Conservation (phyloP, 2,888 invertebrate genomes). For the Aleiodes leptofemur region DNA sequence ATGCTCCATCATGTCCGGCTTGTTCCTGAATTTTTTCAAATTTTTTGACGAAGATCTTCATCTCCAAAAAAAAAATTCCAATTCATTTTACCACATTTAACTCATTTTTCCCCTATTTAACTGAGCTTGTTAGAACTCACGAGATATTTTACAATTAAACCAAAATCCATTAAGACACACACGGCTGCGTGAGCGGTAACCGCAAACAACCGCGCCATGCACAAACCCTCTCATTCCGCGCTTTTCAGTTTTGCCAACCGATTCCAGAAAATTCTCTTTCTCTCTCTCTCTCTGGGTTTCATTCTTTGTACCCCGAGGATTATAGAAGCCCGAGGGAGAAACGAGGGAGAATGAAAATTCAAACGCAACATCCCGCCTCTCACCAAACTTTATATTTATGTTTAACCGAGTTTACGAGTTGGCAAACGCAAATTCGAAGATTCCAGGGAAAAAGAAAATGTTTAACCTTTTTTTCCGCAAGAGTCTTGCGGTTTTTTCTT, state of each 20-base stretch:
- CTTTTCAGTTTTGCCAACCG: slow-evolving; percentile 29
- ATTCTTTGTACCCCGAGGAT: slow-evolving; percentile 20
- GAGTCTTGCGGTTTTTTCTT: slow-evolving; percentile 11
- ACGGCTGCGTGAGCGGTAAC: slow-evolving; percentile 37
- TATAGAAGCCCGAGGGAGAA: background rate
- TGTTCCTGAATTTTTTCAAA: background rate
- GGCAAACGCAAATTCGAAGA: slow-evolving; percentile 34
- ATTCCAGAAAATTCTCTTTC: background rate
- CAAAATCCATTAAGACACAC: slow-evolving; percentile 71
- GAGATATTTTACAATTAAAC: slow-evolving; percentile 72
- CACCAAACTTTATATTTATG: background rate
- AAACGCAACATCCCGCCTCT: slow-evolving; percentile 14
- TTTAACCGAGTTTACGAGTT: slow-evolving; percentile 27
- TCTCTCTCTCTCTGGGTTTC: slow-evolving; percentile 38
- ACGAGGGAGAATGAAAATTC: slow-evolving; percentile 12
- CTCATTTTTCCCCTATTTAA: background rate
- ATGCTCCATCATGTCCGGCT: too few species aligned
- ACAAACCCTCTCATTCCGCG: slow-evolving; percentile 6
- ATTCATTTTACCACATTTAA: too few species aligned
- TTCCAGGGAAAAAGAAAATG: slow-evolving; percentile 17
- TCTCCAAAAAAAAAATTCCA: too few species aligned
- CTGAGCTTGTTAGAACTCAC: slow-evolving; percentile 58
- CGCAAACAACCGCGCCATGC: slow-evolving; percentile 34
- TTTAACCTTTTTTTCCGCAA: slow-evolving; percentile 2
- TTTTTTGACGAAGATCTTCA: too few species aligned